Percentiles rank a stretch among this genome's conserved stretches.
Conservation (phyloP, 2,113 vertebrate genomes). For the Zootoca vivipara region DNA sequence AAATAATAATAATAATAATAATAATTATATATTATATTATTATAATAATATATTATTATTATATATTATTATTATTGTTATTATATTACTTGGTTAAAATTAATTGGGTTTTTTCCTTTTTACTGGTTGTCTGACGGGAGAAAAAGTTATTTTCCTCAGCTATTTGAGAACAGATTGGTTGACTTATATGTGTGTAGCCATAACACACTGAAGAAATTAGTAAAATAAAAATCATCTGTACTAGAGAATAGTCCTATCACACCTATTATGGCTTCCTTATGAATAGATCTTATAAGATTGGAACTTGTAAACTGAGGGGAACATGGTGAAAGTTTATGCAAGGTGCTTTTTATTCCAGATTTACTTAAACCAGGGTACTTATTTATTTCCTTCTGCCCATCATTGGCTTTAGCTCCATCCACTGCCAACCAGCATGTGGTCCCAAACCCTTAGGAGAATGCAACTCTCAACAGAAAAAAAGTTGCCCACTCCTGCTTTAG, state of each 20-base stretch:
- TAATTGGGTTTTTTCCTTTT: neutral
- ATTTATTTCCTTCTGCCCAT: neutral
- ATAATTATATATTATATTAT: no score
- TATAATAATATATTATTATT: no score
- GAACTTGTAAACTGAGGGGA: neutral
- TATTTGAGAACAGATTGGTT: no score
- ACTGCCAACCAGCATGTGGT: neutral
- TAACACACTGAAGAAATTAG: no score
- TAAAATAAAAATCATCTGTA: neutral
- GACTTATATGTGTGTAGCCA: no score
- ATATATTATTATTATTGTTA: no score
- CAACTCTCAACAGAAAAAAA: neutral
- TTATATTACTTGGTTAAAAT: neutral
- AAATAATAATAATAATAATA: no score
- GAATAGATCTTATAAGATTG: neutral
- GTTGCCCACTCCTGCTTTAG: neutral
- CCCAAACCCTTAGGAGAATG: neutral
- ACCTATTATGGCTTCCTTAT: neutral
- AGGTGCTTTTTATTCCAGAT: neutral
- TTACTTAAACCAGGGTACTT: neutral
- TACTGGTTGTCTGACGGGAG: neutral
- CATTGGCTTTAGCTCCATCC: neutral
- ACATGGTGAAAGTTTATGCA: neutral
- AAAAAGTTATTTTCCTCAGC: neutral
- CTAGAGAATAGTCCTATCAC: neutral